Base-by-base conservation (phyloP, 2,888 invertebrate genomes). In the Caradrina kadenii region DNA sequence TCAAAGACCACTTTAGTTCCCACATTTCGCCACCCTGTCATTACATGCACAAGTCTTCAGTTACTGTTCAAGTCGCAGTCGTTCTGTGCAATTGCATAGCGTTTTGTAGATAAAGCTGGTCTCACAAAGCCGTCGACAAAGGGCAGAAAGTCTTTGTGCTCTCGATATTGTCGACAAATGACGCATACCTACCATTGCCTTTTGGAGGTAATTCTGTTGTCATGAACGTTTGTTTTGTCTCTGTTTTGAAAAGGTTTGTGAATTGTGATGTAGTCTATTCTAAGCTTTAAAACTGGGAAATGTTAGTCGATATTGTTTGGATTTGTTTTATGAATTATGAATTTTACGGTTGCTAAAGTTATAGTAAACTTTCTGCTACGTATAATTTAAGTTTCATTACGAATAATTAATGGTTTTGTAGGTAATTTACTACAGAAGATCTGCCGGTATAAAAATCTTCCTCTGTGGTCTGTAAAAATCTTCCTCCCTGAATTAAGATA, bases 111-210 rank as follows among this genome's bases (percentile, higher is more conserved):
- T 86, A 86, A 88, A 84, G 81, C 76, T 58, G 54, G 31, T 58
- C 63, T 69, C 62, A 67, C 85, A 85, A 84, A 82, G 83, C 76
- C 80, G 73, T 69, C 79, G 64, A 85, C 84, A 87, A 85, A 87
- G 87, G 85, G 78, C 63, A 79, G 71, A 62, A 69, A 73, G 76
- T 81, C 86, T 87, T 87, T 86, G 84, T 86, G 77, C 80, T 70
- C 77, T 83, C 84, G 80, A 87, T 87, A 86, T 72, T 78, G 82
- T 79, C 80, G 81, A 81, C 81, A 80, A 83, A 86, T 82, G 82
- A 85, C 73, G 69, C 68, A 68, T 72, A 76, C 73, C 76, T 76
- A 69, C 59, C 72, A 63, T 78, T 52, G 63, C 58, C 63, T 76
- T 76, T 76, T 69, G 61, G 45, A 75, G 63, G 65, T 67, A 68